Conservation (phyloP, 2,888 invertebrate species). For the Cataglyphis livida region DNA sequence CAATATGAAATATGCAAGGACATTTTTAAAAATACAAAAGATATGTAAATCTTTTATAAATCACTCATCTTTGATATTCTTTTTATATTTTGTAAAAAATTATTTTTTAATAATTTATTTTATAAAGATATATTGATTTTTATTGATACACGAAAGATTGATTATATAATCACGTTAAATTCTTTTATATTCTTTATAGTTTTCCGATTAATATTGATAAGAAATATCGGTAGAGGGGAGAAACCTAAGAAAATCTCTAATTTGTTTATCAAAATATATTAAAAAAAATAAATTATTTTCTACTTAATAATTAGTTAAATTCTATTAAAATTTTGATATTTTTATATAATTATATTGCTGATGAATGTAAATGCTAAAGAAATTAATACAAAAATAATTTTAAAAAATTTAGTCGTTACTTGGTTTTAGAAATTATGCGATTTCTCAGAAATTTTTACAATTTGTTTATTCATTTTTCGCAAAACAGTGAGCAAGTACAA, state of each 20-base stretch:
- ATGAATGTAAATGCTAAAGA: neutral
- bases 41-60: slow-evolving; percentile 56
- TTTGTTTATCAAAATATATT: neutral
- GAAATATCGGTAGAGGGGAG: neutral
- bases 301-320: neutral
- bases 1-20: slow-evolving; percentile 48
- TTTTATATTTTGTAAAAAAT: neutral
- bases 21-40: slow-evolving; percentile 62
- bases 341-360: neutral
- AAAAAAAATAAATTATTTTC: neutral
- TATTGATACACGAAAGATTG: neutral
- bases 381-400: neutral
- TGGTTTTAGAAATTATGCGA: neutral
- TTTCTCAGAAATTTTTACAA: neutral
- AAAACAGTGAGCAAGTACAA: neutral
- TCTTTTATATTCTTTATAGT: neutral
- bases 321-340: neutral
- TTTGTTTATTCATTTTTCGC: slow-evolving; percentile 4
- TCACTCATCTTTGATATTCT: slow-evolving; percentile 49
- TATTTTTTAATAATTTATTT: neutral
- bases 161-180: neutral
- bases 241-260: neutral
- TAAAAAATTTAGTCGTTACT: neutral
- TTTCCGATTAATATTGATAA: neutral
- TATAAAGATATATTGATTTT: neutral